Evolutionary conservation across 2,888 invertebrate species (phyloP).

Genomic region (Parelbella ahira): DNA sequence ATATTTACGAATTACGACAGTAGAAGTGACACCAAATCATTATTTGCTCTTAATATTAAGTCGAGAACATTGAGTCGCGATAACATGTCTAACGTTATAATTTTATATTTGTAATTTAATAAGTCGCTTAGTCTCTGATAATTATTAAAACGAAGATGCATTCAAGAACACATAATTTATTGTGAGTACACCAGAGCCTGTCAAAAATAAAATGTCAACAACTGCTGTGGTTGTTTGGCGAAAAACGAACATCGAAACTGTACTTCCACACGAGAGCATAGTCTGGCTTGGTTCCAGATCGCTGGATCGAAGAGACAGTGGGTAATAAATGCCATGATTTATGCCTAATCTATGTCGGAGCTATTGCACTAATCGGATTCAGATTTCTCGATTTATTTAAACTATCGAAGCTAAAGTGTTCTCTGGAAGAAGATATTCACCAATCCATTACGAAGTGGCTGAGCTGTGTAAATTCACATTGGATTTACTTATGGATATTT

Average conservation of each 20-base stretch:
- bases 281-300: constrained; percentile 14
- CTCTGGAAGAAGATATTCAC: too few relatives aligned
- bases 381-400: constrained; percentile 19
- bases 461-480: too few relatives aligned
- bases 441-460: too few relatives aligned
- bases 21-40: too few relatives aligned
- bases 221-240: constrained; percentile 18
- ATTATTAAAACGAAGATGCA: too few relatives aligned
- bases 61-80: too few relatives aligned
- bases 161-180: neutral
- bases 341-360: constrained; percentile 20
- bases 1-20: too few relatives aligned
- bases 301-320: constrained; percentile 17
- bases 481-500: too few relatives aligned
- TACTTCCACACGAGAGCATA: constrained; percentile 10
- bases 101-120: too few relatives aligned
- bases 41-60: too few relatives aligned
- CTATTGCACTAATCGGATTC: constrained; percentile 18
- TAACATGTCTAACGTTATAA: too few relatives aligned
- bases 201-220: constrained; percentile 19
- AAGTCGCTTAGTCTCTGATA: too few relatives aligned
- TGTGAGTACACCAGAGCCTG: neutral
- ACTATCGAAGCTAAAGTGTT: neutral
- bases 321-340: constrained; percentile 24
- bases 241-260: constrained; percentile 19